Conservation (phyloP, 2,113 vertebrate species). For the Neodon shergylaensis region DNA sequence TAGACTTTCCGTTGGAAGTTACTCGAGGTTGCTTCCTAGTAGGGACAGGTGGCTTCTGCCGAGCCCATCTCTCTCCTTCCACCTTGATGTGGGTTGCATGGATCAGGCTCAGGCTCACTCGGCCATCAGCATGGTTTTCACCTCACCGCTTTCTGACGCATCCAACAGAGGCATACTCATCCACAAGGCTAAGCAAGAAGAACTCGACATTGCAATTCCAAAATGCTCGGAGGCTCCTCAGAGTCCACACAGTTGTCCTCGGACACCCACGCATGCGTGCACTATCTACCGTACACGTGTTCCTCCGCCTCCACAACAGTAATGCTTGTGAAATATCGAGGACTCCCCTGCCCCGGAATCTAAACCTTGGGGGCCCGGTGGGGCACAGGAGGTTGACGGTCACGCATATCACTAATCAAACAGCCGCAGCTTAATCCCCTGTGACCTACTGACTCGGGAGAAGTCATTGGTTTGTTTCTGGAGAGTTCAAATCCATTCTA, state of each 20-base stretch:
- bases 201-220: background rate
- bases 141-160: background rate
- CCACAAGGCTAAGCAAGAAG: background rate
- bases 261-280: fast-evolving
- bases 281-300: too few relatives aligned
- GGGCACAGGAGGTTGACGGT: too few relatives aligned
- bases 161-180: background rate
- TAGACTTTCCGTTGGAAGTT: background rate
- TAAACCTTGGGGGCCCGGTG: background rate
- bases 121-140: too few relatives aligned
- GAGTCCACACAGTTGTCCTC: background rate
- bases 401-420: background rate
- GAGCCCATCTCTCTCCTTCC: background rate
- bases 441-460: background rate
- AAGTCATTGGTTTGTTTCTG: background rate
- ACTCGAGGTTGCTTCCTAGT: background rate
- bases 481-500: background rate
- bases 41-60: background rate
- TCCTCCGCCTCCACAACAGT: background rate
- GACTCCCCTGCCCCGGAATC: background rate
- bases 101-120: background rate
- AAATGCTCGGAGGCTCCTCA: background rate
- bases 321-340: background rate
- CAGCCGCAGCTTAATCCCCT: background rate
- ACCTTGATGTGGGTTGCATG: background rate